Evolutionary conservation across 2,888 invertebrate genomes (phyloP).

Genomic region (Petrolisthes cinctipes): DNA sequence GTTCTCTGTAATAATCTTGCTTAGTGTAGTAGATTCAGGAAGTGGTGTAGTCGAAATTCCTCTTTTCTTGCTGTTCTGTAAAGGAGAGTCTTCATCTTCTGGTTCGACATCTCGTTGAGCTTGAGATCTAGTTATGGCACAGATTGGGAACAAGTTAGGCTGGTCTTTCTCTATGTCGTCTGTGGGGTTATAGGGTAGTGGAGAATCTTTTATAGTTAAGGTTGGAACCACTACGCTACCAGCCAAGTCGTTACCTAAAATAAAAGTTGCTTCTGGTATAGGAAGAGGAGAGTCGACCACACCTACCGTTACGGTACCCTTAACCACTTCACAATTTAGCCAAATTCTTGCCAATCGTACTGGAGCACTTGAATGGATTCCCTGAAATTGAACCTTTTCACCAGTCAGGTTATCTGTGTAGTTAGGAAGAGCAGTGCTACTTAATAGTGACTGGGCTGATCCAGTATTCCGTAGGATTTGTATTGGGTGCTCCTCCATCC

Average conservation of each 20-base stretch:
- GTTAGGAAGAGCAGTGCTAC: background rate
- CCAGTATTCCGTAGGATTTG: background rate
- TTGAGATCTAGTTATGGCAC: background rate
- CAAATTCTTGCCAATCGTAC: background rate
- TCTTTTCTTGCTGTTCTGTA: background rate
- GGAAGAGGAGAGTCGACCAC: background rate
- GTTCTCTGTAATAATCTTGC: background rate
- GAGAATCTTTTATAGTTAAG: background rate
- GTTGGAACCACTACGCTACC: slow-evolving; percentile 17
- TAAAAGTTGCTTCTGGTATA: background rate
- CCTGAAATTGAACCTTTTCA: background rate
- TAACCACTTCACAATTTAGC: background rate
- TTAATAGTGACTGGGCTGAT: background rate
- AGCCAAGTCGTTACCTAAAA: background rate
- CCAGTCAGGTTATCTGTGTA: background rate
- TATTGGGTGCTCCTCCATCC: background rate
- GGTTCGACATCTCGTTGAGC: background rate
- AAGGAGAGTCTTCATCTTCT: background rate
- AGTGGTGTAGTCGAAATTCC: background rate
- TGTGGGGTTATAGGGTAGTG: slow-evolving; percentile 16
- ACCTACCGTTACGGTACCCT: background rate
- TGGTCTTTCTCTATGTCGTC: slow-evolving; percentile 7
- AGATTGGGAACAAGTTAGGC: slow-evolving; percentile 7
- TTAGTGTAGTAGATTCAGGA: background rate
- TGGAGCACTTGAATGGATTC: background rate